A percentile compares a stretch with the other conserved stretches of the same genome.
Conservation (phyloP, 2,797 vertebrate species). For the Myripristis jacobus region DNA sequence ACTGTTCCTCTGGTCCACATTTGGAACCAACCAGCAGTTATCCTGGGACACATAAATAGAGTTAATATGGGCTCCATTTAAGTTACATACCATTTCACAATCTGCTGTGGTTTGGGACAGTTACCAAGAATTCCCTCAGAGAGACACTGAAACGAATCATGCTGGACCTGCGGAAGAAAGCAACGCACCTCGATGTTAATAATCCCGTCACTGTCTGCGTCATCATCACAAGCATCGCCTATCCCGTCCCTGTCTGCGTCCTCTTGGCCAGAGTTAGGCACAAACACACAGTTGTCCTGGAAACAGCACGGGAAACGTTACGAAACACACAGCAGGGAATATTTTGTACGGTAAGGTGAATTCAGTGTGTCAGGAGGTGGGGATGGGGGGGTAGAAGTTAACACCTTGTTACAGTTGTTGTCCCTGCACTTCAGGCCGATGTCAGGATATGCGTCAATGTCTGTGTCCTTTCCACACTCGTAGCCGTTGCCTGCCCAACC, state of each 20-base stretch:
- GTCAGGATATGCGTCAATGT: slow-evolving; percentile 96
- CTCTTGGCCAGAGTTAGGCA: slow-evolving; percentile 98
- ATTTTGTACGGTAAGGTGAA: neutral
- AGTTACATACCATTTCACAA: neutral
- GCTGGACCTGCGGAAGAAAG: neutral
- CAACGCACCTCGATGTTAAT: slow-evolving; percentile 87
- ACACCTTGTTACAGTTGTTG: slow-evolving; percentile 90
- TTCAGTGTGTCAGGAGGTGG: neutral
- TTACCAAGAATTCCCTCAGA: too few species aligned
- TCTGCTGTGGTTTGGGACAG: neutral
- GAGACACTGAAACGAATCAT: neutral
- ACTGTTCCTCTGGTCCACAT: slow-evolving; percentile 93
- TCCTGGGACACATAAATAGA: slow-evolving; percentile 82
- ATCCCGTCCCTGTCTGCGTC: slow-evolving; percentile 91
- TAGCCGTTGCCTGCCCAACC: slow-evolving; percentile 97
- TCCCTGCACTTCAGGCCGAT: slow-evolving; percentile 86
- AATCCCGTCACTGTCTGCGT: slow-evolving; percentile 95
- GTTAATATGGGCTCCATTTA: neutral
- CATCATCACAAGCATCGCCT: slow-evolving; percentile 94
- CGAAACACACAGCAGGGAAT: slow-evolving; percentile 9
- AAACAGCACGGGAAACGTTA: slow-evolving; percentile 21
- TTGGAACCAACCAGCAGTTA: slow-evolving; percentile 92
- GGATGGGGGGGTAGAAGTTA: neutral
- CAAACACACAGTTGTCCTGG: slow-evolving; percentile 96
- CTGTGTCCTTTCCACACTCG: slow-evolving; percentile 93